Conservation (phyloP, 2,888 invertebrate species). For the Serrognathus titanus region DNA sequence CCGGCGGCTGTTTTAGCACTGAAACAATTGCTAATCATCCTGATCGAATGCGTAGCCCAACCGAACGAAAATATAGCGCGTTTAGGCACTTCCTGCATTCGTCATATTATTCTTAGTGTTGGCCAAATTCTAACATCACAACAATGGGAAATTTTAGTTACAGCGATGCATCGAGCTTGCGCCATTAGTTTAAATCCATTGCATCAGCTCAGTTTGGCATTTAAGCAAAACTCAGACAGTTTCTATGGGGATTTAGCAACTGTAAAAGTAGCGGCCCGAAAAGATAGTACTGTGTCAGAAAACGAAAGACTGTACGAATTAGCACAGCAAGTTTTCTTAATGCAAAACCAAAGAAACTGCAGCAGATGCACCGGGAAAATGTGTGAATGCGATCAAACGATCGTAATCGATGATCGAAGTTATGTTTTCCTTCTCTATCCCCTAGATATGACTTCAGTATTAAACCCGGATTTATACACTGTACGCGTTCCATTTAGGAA, state of each 20-base stretch:
- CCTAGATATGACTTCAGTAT: slow-evolving; percentile 64
- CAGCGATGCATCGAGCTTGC: slow-evolving; percentile 78
- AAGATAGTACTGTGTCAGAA: slow-evolving; percentile 81
- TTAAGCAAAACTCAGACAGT: slow-evolving; percentile 87
- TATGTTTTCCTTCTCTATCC: slow-evolving; percentile 86
- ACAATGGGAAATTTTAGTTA: slow-evolving; percentile 85
- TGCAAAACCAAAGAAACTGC: slow-evolving; percentile 48
- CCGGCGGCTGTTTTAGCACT: slow-evolving; percentile 73
- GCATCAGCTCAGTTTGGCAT: slow-evolving; percentile 84
- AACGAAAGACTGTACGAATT: slow-evolving; percentile 81
- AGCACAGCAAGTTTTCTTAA: slow-evolving; percentile 83
- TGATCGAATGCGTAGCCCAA: slow-evolving; percentile 88
- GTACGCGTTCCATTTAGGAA: slow-evolving; percentile 84
- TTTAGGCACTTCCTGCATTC: slow-evolving; percentile 87
- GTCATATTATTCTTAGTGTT: slow-evolving; percentile 79
- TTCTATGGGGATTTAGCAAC: slow-evolving; percentile 91
- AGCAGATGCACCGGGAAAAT: slow-evolving; percentile 42
- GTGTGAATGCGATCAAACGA: slow-evolving; percentile 49
- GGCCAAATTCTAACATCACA: slow-evolving; percentile 75
- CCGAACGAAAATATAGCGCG: slow-evolving; percentile 87
- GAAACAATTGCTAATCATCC: slow-evolving; percentile 78
- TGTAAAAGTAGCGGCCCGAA: slow-evolving; percentile 89
- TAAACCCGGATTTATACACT: slow-evolving; percentile 74
- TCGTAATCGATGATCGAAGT: slow-evolving; percentile 75
- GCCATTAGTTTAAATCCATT: slow-evolving; percentile 83